Conservation (phyloP, 2,888 invertebrate genomes). For the Leptura quadrifasciata region DNA sequence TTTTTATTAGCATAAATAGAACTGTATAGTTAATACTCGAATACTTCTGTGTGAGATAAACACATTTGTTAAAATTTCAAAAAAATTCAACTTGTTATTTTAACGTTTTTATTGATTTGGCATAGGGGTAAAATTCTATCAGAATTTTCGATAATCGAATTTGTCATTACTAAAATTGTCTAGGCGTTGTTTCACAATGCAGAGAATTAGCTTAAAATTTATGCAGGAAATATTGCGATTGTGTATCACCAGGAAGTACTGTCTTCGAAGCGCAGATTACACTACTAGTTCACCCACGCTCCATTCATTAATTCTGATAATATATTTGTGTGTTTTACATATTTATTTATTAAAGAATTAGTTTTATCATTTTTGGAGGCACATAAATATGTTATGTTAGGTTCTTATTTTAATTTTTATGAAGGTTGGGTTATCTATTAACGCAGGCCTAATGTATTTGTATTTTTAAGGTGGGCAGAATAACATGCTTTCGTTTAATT, state of each 20-base stretch:
- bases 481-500: slow-evolving; percentile 21
- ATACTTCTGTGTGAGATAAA: too few relatives aligned
- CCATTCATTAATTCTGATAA: slow-evolving; percentile 13
- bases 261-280: slow-evolving; percentile 13
- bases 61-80: too few relatives aligned
- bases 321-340: slow-evolving; percentile 33
- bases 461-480: slow-evolving; percentile 20
- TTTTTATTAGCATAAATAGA: too few relatives aligned
- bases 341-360: slow-evolving; percentile 26
- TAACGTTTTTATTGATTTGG: too few relatives aligned
- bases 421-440: slow-evolving; percentile 15
- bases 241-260: slow-evolving; percentile 33
- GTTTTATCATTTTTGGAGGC: slow-evolving; percentile 29
- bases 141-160: not conserved
- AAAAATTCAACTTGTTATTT: too few relatives aligned
- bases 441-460: not conserved
- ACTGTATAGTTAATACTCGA: too few relatives aligned
- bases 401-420: slow-evolving; percentile 21
- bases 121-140: too few relatives aligned
- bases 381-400: slow-evolving; percentile 31
- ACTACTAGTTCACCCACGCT: slow-evolving; percentile 23
- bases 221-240: slow-evolving; percentile 30
- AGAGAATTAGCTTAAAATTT: slow-evolving; percentile 17
- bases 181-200: slow-evolving; percentile 18
- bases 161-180: not conserved